phyloP scores from a whole-genome alignment of 2,888 invertebrate genomes.

The Cryptosula pallasiana region DNA sequence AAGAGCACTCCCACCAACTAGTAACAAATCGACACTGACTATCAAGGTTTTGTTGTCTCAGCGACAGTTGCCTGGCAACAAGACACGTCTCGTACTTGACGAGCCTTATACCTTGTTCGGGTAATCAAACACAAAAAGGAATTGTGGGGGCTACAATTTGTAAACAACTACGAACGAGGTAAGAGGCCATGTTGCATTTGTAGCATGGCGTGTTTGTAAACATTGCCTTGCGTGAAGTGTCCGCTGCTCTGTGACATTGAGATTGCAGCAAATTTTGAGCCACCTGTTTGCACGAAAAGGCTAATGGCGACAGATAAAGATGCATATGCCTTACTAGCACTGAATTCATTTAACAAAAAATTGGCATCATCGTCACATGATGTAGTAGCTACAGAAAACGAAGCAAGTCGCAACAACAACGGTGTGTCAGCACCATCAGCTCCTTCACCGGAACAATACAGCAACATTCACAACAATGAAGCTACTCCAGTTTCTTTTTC shows the following conservation, averaged over 20 bases:
- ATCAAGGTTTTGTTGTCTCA: constrained; percentile 13
- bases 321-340: constrained; percentile 83
- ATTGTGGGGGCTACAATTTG: constrained; percentile 20
- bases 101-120: neutral
- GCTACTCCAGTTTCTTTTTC: no score
- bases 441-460: no score
- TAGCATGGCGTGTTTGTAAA: constrained; percentile 25
- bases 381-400: no score
- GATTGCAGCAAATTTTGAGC: constrained; percentile 7
- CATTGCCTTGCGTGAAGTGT: neutral
- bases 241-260: constrained; percentile 4
- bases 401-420: no score
- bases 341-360: constrained; percentile 81
- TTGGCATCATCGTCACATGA: no score
- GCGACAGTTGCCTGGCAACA: constrained; percentile 16
- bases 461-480: no score
- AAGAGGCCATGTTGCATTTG: constrained; percentile 13
- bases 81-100: neutral
- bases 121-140: neutral
- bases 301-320: constrained; percentile 54
- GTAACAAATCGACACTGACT: no score
- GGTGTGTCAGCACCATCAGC: no score
- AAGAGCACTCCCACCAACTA: no score
- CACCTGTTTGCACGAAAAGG: neutral
- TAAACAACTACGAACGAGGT: constrained; percentile 16